phyloP scores from a whole-genome alignment of 2,113 vertebrate species.

The Sterna hirundo region DNA sequence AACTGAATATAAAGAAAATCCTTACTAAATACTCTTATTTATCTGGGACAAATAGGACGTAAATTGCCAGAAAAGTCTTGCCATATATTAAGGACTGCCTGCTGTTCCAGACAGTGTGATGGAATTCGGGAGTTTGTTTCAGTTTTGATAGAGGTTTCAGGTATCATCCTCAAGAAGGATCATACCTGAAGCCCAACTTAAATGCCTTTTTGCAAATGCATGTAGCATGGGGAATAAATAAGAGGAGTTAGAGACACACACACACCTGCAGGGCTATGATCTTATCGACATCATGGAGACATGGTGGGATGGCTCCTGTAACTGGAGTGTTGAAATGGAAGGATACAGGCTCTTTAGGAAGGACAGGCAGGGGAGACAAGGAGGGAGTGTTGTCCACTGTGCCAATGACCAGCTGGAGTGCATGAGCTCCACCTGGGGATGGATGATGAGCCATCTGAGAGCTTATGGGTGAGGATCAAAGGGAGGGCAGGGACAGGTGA shows the following conservation, averaged over 20 bases:
- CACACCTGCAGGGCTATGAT: background rate
- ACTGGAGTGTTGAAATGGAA: background rate
- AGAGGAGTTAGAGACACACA: background rate
- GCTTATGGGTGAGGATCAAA: background rate
- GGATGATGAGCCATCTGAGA: background rate
- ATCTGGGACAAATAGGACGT: background rate
- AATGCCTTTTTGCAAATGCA: background rate
- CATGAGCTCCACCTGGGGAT: background rate
- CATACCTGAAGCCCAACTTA: background rate
- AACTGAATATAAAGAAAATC: background rate
- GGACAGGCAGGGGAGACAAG: background rate
- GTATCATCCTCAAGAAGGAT: background rate
- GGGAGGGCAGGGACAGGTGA: background rate
- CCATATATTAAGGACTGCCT: background rate
- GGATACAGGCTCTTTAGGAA: background rate
- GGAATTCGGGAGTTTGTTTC: background rate
- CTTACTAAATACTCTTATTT: background rate
- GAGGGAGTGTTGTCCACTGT: background rate
- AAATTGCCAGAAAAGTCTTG: background rate
- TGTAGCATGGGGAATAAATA: background rate
- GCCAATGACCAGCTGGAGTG: background rate
- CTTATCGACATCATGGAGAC: background rate
- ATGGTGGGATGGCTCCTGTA: background rate
- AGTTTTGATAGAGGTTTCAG: background rate
- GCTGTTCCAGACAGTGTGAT: background rate